phyloP scores from a whole-genome alignment of 2,888 invertebrate genomes.

The Tineola bisselliella region DNA sequence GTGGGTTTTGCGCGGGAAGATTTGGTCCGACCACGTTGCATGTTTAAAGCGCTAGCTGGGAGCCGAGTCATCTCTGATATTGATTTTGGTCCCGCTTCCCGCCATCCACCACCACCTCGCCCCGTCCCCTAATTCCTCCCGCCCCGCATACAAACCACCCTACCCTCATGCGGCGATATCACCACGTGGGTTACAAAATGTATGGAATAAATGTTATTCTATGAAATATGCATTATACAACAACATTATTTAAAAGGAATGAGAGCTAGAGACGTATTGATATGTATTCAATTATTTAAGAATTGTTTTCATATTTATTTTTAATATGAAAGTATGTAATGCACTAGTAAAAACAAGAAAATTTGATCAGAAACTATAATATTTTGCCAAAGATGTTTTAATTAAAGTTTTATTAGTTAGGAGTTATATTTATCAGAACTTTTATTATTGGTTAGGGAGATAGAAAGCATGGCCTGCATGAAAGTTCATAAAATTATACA shows the following conservation, averaged over 20 bases:
- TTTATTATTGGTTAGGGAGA: too few species aligned
- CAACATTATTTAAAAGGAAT: neutral
- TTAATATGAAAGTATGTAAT: too few species aligned
- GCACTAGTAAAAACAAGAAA: too few species aligned
- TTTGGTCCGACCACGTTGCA: neutral
- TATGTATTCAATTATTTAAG: too few species aligned
- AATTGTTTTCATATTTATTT: too few species aligned
- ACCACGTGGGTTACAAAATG: conserved; percentile 7
- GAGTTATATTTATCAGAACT: too few species aligned
- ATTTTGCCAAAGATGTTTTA: too few species aligned
- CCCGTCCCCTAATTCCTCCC: neutral
- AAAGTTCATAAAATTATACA: neutral
- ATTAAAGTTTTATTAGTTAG: too few species aligned
- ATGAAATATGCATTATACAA: neutral
- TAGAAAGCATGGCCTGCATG: neutral
- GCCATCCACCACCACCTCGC: neutral
- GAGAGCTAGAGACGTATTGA: too few species aligned
- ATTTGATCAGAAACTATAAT: too few species aligned
- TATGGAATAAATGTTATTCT: neutral
- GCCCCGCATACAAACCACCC: neutral
- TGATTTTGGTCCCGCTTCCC: conserved; percentile 1
- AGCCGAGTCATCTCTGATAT: neutral
- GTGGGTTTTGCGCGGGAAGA: neutral
- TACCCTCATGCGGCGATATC: conserved; percentile 2
- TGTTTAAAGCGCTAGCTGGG: neutral